These are phyloP conservation scores for Calvadosia cruxmelitensis DNA, from an alignment of 30 jellyfish, hydroid and myxozoan genomes.

Conservation along the genomic window DNA sequence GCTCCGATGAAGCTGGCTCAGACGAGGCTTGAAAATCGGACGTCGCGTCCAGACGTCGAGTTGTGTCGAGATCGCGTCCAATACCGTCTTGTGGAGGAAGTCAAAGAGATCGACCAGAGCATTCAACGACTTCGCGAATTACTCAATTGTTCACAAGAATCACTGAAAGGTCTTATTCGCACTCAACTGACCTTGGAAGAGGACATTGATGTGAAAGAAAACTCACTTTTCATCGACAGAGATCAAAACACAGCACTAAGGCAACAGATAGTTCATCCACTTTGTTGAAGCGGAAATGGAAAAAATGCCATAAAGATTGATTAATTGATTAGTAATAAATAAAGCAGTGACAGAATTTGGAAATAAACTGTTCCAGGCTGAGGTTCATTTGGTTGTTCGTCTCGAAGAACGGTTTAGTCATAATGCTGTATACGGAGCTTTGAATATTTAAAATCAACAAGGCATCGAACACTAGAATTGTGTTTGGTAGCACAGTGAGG, in stretches of 20 bases:
- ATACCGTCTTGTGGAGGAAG: conserved; percentile 72
- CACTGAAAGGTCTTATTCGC: conserved; percentile 66
- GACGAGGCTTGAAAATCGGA: conserved; percentile 74
- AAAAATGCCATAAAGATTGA: too few relatives aligned
- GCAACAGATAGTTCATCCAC: conserved; percentile 43
- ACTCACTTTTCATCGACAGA: conserved; percentile 70
- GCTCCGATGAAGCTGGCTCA: conserved; percentile 87
- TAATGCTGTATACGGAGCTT: too few relatives aligned
- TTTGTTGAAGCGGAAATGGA: too few relatives aligned
- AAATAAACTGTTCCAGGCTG: too few relatives aligned
- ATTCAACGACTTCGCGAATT: conserved; percentile 46
- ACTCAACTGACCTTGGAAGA: conserved; percentile 65
- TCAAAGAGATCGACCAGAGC: conserved; percentile 35
- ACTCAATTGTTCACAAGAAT: conserved; percentile 47
- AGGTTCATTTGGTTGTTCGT: too few relatives aligned
- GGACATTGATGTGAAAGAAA: conserved; percentile 57
- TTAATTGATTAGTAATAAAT: too few relatives aligned
- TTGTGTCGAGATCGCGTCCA: conserved; percentile 88
- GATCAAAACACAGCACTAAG: conserved; percentile 69
- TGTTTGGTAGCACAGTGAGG: too few relatives aligned
- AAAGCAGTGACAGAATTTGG: too few relatives aligned
- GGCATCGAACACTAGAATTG: too few relatives aligned
- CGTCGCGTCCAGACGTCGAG: conserved; percentile 77
- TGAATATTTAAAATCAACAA: too few relatives aligned
- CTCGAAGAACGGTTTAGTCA: too few relatives aligned